Evolutionary conservation across 2,113 vertebrate species (phyloP).

Genomic region (Otolemur garnettii): DNA sequence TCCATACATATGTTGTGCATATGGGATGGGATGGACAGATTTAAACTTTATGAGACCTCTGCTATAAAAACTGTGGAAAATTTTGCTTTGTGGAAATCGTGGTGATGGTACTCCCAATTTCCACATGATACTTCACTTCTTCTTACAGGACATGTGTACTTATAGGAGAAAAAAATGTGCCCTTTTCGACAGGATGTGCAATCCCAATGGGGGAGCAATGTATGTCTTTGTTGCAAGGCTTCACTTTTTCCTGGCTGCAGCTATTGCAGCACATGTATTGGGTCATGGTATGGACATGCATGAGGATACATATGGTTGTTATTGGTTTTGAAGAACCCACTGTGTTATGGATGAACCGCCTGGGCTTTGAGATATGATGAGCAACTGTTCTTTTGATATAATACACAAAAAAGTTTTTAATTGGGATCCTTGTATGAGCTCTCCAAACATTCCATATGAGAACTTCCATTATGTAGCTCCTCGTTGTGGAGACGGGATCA

Average conservation of each 20-base stretch:
- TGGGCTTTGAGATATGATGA: background rate
- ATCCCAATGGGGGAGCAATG: background rate
- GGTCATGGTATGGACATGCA: slow-evolving; percentile 56
- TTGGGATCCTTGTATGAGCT: background rate
- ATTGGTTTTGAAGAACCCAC: slow-evolving; percentile 67
- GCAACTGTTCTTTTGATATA: slow-evolving; percentile 80
- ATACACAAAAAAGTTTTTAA: rapidly evolving
- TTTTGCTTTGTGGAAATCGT: slow-evolving; percentile 72
- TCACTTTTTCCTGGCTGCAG: background rate
- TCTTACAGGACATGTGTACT: slow-evolving; percentile 31
- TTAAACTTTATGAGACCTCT: rapidly evolving
- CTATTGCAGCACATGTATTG: slow-evolving; percentile 57
- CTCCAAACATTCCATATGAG: rapidly evolving
- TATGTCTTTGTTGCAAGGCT: background rate
- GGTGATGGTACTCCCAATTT: background rate
- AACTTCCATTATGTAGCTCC: too few species aligned
- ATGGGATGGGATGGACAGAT: slow-evolving; percentile 54
- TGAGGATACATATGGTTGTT: slow-evolving; percentile 53
- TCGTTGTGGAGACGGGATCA: slow-evolving; percentile 81
- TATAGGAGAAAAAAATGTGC: too few species aligned
- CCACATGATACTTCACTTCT: slow-evolving; percentile 65
- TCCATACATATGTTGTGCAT: slow-evolving; percentile 69
- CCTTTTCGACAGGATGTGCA: slow-evolving; percentile 19
- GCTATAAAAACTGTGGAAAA: rapidly evolving
- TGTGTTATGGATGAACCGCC: slow-evolving; percentile 79